Evolutionary conservation across 1,140 invertebrate species (phyloP), one percentile per base, ranked within the genome.

Genomic region (Drosophila sproati): DNA sequence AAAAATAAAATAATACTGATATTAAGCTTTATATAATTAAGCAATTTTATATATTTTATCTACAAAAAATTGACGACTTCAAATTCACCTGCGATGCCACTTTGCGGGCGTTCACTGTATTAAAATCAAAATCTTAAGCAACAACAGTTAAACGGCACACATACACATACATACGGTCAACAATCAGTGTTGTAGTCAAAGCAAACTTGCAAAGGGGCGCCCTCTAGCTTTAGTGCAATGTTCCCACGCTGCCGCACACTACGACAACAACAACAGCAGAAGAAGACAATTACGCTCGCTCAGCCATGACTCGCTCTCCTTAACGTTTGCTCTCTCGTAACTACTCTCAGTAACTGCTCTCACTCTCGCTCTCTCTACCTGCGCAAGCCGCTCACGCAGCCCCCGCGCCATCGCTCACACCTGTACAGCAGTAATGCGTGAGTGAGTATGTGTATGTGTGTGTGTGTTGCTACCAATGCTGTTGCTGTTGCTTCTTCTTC

Each of bases 231-330:
- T 43, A 76, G 52, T 70, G 70, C 54, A 69, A 55, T 73, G 88
- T 79, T 87, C 83, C 83, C 83, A 87, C 83, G 83, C 79, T 87
- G 66, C 64, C 64, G 81, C 77, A 79, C 68, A 71, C 68, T 47
- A 41, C 29, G 39, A 71, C 39, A 75, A 28, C 20, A 20, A 20
- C 20, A 20, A 20, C 20, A 20, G 20, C 20, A 20, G 20, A 20
- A 20, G 20, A 75, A 64, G 76, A 77, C 79, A 88, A 83, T 82
- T 87, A 77, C 83, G 83, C 83, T 88, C 77, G 67, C 50, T 88
- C 69, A 83, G 83, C 71, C 83, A 88, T 82, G 80, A 82, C 79
- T 54, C 48, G 70, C 43, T 64, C 62, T 43, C 67, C 47, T 48
- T 57, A 10, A 1, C 37, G 10, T 20, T 20, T 20, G 20, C 20